Percentiles rank a stretch among this genome's conserved stretches.
Evolutionary conservation across 1,140 invertebrate species (phyloP).

Genomic region (Colletes latitarsis): DNA sequence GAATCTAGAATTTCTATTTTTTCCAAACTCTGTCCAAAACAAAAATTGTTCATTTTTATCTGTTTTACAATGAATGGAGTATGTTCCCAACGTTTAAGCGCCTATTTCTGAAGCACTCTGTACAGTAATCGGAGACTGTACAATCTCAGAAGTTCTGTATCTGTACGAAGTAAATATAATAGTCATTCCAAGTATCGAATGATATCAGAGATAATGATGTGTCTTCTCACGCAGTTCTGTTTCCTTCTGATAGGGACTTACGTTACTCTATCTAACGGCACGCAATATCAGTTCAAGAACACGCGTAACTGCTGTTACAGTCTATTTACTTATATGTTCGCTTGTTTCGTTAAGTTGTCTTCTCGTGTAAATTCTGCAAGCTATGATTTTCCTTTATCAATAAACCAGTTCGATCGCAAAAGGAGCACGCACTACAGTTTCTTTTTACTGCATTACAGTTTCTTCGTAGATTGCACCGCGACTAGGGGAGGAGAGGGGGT

Average conservation of each 20-base stretch:
- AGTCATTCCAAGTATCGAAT: conserved; percentile 55
- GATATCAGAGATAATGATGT: conserved; percentile 52
- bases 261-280: conserved; percentile 59
- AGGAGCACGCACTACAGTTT: conserved; percentile 24
- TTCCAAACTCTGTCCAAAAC: too few relatives aligned
- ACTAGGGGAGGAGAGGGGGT: conserved; percentile 7
- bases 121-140: not conserved
- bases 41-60: too few relatives aligned
- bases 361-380: conserved; percentile 22
- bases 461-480: conserved; percentile 40
- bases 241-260: conserved; percentile 50
- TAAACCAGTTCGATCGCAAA: conserved; percentile 61
- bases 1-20: too few relatives aligned
- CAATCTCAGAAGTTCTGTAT: conserved; percentile 11
- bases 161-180: conserved; percentile 64
- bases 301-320: conserved; percentile 1
- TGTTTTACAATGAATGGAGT: too few relatives aligned
- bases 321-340: conserved; percentile 41
- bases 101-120: too few relatives aligned
- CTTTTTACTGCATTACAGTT: conserved; percentile 17
- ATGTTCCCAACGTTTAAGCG: too few relatives aligned
- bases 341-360: not conserved
- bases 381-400: conserved; percentile 56
- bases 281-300: not conserved
- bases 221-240: conserved; percentile 27